phyloP scores from a whole-genome alignment of 37 sponge, comb jelly and placozoan genomes.

The Cliona cf. orientalis region DNA sequence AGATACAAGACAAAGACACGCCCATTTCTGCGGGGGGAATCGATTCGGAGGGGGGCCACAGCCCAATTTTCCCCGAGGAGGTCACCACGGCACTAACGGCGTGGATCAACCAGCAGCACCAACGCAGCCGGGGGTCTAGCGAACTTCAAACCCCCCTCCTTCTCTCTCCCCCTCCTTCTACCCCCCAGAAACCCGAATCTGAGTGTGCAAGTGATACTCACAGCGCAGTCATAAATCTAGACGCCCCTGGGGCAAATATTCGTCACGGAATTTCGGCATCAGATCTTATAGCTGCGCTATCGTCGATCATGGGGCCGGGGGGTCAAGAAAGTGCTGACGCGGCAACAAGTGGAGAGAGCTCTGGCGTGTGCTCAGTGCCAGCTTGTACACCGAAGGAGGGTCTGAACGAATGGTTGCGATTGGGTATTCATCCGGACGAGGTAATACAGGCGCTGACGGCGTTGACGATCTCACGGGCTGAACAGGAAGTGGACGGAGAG shows the following conservation, averaged over 20 bases:
- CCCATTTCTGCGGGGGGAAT: conserved; percentile 21
- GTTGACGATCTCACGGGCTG: conserved; percentile 22
- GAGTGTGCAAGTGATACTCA: not conserved
- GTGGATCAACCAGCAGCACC: conserved; percentile 33
- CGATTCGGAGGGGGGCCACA: not conserved
- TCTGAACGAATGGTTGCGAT: conserved; percentile 23
- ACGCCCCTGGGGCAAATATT: not conserved
- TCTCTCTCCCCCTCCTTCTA: conserved; percentile 59
- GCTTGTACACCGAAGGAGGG: conserved; percentile 52
- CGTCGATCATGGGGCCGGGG: conserved; percentile 1
- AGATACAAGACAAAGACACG: conserved; percentile 25
- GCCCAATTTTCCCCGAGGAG: conserved; percentile 21
- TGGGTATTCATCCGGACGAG: conserved; percentile 58
- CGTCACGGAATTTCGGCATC: conserved; percentile 45
- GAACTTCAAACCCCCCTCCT: conserved; percentile 5
- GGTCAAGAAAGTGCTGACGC: not conserved
- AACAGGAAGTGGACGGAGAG: conserved; percentile 7
- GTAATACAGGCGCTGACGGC: conserved; percentile 56
- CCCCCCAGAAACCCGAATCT: too few relatives aligned
- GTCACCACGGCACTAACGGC: conserved; percentile 38
- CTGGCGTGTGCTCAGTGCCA: conserved; percentile 34
- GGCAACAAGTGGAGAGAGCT: conserved; percentile 12
- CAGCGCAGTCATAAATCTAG: not conserved
- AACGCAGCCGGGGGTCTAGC: not conserved
- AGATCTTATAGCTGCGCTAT: conserved; percentile 54